A percentile compares a stretch with the other conserved stretches of the same genome.
phyloP scores from a whole-genome alignment of 2,797 vertebrate genomes.

The Pantherophis alleghaniensis region DNA sequence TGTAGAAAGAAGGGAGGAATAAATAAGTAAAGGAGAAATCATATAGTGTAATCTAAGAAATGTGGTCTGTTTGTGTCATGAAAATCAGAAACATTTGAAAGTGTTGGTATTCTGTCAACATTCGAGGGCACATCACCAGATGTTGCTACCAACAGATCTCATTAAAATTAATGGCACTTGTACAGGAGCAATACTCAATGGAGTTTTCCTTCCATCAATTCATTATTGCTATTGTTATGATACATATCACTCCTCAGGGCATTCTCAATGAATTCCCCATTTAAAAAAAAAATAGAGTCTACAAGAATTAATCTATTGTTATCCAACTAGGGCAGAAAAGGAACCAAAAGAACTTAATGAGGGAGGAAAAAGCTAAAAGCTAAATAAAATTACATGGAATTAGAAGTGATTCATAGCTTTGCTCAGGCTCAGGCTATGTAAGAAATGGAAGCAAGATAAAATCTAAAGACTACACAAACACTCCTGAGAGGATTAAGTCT shows the following conservation, averaged over 20 bases:
- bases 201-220: constrained; percentile 1
- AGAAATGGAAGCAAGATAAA: neutral
- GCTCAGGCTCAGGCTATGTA: neutral
- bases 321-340: neutral
- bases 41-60: neutral
- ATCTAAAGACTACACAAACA: constrained; percentile 13
- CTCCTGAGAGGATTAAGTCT: neutral
- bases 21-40: neutral
- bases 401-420: neutral
- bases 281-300: neutral
- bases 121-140: constrained; percentile 2
- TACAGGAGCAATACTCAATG: neutral
- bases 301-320: neutral
- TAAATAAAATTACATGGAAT: neutral
- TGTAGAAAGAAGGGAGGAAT: neutral
- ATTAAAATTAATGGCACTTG: constrained; percentile 27
- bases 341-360: neutral
- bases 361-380: neutral
- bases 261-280: neutral
- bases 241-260: constrained; percentile 4
- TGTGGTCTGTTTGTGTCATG: neutral
- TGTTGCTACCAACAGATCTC: constrained; percentile 16
- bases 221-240: constrained; percentile 12
- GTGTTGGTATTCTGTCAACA: constrained; percentile 14
- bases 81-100: neutral